phyloP scores from a whole-genome alignment of 2,113 vertebrate genomes.

The Ornithorhynchus anatinus region DNA sequence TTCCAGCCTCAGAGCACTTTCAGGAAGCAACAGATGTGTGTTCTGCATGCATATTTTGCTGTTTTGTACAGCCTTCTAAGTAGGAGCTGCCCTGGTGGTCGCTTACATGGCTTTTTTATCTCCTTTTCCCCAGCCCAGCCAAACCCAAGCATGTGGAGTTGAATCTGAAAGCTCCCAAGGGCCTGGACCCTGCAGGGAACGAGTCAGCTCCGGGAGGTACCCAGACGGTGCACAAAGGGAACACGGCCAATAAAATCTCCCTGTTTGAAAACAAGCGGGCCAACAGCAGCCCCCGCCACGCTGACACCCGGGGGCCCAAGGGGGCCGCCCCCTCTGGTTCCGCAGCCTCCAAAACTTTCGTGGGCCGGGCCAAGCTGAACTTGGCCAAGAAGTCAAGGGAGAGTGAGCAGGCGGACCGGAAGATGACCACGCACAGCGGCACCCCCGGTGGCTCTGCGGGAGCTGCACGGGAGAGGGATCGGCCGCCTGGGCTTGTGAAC shows the following conservation, averaged over 20 bases:
- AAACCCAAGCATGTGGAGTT: conserved; percentile 78
- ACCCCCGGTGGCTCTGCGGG: no score
- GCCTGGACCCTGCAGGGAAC: conserved; percentile 61
- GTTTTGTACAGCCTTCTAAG: no score
- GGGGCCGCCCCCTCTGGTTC: conserved; percentile 30
- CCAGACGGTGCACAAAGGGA: conserved; percentile 74
- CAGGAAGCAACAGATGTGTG: no score
- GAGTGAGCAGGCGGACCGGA: conserved; percentile 65
- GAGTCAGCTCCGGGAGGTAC: conserved; percentile 66
- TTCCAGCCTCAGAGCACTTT: no score
- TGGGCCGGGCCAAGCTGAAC: conserved; percentile 78
- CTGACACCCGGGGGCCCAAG: conserved; percentile 66
- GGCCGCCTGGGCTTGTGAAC: not conserved
- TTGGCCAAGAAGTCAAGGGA: conserved; percentile 74
- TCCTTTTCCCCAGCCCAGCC: conserved; percentile 70
- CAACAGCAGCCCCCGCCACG: conserved; percentile 65
- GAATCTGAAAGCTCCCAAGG: conserved; percentile 70
- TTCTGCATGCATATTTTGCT: no score
- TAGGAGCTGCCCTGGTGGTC: no score
- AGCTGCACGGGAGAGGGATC: not conserved
- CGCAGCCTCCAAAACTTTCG: conserved; percentile 67
- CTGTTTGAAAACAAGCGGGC: conserved; percentile 79
- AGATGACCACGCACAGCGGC: conserved; percentile 34
- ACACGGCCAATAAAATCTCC: conserved; percentile 81
- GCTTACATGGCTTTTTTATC: conserved; percentile 40